Percentiles rank a stretch among this genome's conserved stretches.
Evolutionary conservation across 2,888 invertebrate genomes (phyloP).

Genomic region (Tuta absoluta): DNA sequence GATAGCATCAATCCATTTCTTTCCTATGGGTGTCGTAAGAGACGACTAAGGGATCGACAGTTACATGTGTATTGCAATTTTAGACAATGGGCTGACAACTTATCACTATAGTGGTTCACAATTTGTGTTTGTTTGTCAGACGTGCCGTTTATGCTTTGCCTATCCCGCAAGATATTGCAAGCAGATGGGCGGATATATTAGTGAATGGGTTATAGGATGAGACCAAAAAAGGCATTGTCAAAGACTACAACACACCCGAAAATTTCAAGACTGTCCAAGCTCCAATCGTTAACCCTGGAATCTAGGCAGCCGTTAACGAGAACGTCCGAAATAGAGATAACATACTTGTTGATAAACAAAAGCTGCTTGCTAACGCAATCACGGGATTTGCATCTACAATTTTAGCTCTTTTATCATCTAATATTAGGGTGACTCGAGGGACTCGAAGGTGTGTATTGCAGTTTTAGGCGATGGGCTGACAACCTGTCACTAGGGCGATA

Average conservation of each 20-base stretch:
- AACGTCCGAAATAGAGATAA: not conserved
- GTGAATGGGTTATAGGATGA: conserved; percentile 4
- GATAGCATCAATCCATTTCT: too few relatives aligned
- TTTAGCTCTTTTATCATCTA: not conserved
- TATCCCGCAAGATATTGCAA: not conserved
- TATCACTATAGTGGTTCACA: too few relatives aligned
- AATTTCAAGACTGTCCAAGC: not conserved
- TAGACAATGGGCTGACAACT: too few relatives aligned
- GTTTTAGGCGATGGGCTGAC: too few relatives aligned
- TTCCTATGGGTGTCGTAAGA: too few relatives aligned
- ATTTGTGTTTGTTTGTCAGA: too few relatives aligned
- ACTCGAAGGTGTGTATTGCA: too few relatives aligned
- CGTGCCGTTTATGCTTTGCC: too few relatives aligned
- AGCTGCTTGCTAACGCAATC: not conserved
- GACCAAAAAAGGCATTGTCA: not conserved
- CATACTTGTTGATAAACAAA: conserved; percentile 5
- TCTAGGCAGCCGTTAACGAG: not conserved
- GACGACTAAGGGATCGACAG: too few relatives aligned
- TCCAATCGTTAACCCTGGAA: not conserved
- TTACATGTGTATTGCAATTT: too few relatives aligned
- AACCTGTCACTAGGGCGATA: too few relatives aligned
- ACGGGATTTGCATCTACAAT: not conserved
- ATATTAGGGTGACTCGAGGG: too few relatives aligned
- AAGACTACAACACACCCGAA: not conserved
- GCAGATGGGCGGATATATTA: conserved; percentile 3